phyloP scores from a whole-genome alignment of 2,113 vertebrate genomes.

The Pampusana beccarii region DNA sequence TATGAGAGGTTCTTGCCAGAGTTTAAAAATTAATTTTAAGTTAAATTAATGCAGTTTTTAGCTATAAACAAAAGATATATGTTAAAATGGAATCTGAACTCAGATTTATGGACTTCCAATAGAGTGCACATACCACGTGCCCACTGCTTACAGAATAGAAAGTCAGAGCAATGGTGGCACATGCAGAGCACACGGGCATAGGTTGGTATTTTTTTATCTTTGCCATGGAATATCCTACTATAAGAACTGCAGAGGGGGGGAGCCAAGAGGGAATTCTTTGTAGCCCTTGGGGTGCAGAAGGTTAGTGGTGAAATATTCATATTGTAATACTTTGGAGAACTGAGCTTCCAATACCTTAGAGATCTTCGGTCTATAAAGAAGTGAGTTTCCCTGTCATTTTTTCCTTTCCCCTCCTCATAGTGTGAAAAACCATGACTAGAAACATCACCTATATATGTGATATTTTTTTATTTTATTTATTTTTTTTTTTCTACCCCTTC shows the following conservation, averaged over 20 bases:
- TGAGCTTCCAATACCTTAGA: neutral
- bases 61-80: neutral
- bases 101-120: neutral
- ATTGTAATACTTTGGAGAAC: neutral
- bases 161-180: neutral
- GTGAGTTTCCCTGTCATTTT: neutral
- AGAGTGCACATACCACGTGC: neutral
- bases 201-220: neutral
- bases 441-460: neutral
- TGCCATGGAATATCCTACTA: neutral
- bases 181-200: neutral
- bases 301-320: neutral
- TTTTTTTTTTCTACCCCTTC: too few relatives aligned
- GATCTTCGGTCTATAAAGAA: neutral
- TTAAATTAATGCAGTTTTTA: slow-evolving; percentile 25
- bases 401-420: neutral
- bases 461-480: neutral
- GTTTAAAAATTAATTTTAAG: neutral
- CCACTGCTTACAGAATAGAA: neutral
- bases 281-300: neutral
- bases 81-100: neutral
- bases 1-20: neutral
- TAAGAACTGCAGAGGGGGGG: neutral
- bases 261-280: neutral
- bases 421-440: neutral